A percentile compares a stretch with the other conserved stretches of the same genome.
phyloP scores from a whole-genome alignment of 2,888 invertebrate genomes.

The Agapostemon virescens region DNA sequence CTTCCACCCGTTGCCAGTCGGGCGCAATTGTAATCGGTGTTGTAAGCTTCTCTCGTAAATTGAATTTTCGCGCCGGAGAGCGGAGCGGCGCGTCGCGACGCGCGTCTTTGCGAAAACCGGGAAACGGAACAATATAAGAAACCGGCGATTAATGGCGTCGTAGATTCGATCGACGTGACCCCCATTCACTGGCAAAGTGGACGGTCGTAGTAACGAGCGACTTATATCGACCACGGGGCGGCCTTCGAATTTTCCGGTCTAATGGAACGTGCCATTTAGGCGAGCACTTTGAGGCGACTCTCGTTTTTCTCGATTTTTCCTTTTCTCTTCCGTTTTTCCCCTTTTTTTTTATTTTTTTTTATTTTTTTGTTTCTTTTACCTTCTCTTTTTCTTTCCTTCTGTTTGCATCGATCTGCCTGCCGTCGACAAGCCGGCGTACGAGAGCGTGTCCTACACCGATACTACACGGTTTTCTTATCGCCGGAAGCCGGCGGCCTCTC shows the following conservation, averaged over 20 bases:
- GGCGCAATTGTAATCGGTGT: conserved; percentile 8
- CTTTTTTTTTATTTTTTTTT: not conserved
- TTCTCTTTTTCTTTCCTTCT: conserved; percentile 8
- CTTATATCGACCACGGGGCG: conserved; percentile 54
- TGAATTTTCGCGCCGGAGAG: not conserved
- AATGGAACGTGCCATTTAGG: conserved; percentile 59
- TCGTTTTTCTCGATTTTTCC: conserved; percentile 30
- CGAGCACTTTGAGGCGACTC: conserved; percentile 47
- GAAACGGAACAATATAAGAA: conserved; percentile 24
- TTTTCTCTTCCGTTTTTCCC: conserved; percentile 23
- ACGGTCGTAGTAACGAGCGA: conserved; percentile 55
- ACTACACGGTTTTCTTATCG: conserved; percentile 37
- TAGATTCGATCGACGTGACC: conserved; percentile 52
- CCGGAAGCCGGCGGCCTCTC: conserved; percentile 18
- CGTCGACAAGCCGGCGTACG: conserved; percentile 16
- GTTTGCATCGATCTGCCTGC: conserved; percentile 30
- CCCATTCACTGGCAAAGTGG: conserved; percentile 54
- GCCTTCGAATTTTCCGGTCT: conserved; percentile 66
- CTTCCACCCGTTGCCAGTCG: not conserved
- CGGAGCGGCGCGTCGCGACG: not conserved
- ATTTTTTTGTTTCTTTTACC: too few relatives aligned
- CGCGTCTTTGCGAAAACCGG: not conserved
- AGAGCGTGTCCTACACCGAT: conserved; percentile 18
- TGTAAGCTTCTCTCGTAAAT: not conserved
- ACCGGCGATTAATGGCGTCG: conserved; percentile 58